phyloP scores from a whole-genome alignment of 2,113 vertebrate genomes.

The Alligator sinensis region DNA sequence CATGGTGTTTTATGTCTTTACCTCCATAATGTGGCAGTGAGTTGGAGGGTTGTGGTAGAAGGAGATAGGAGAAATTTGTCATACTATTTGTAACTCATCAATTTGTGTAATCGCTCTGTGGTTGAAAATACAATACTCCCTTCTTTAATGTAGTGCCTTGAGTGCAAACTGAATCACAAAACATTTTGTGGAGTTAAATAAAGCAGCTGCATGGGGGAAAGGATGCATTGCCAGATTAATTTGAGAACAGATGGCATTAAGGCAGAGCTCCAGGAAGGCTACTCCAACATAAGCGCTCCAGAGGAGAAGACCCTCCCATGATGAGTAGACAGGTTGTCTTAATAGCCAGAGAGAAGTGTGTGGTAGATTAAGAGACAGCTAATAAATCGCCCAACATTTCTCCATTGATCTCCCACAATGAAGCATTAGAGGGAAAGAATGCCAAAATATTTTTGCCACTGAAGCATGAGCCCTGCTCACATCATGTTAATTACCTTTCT shows the following conservation, averaged over 20 bases:
- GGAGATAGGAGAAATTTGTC: neutral
- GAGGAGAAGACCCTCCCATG: neutral
- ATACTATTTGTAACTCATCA: neutral
- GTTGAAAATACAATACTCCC: neutral
- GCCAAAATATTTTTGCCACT: neutral
- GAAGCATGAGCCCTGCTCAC: neutral
- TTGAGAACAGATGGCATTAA: constrained; percentile 14
- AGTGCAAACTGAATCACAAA: neutral
- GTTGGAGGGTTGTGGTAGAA: neutral
- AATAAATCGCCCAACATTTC: neutral
- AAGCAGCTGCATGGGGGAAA: neutral
- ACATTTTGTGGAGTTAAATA: neutral
- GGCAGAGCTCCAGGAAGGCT: constrained; percentile 14
- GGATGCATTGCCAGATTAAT: neutral
- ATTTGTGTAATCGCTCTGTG: neutral
- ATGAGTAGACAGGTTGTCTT: constrained; percentile 8
- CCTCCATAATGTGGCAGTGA: neutral
- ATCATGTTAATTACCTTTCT: neutral
- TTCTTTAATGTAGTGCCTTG: rapidly evolving
- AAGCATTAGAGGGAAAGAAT: neutral
- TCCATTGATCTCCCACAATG: rapidly evolving
- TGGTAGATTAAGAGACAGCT: neutral
- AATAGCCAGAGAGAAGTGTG: constrained; percentile 10
- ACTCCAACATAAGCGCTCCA: neutral
- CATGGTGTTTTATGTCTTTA: neutral